Percentiles rank a stretch among this genome's conserved stretches.
Conservation (phyloP, 2,888 invertebrate genomes). For the Plebejus anna region DNA sequence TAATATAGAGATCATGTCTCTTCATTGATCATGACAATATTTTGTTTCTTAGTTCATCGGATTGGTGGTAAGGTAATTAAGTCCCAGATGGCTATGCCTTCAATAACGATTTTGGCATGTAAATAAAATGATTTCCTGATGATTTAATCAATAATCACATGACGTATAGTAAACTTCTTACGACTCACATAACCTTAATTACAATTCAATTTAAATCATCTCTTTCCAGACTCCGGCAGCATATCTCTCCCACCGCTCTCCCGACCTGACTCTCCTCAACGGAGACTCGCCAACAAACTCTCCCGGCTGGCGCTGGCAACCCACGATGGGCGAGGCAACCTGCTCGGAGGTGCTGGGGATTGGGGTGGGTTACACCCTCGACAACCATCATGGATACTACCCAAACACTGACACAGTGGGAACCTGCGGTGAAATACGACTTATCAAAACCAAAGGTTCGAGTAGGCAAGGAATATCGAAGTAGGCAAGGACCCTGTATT, state of each 20-base stretch:
- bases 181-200: too few relatives aligned
- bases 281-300: constrained; percentile 90
- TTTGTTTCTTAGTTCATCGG: too few relatives aligned
- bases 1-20: too few relatives aligned
- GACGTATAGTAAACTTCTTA: too few relatives aligned
- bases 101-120: too few relatives aligned
- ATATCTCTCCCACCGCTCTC: constrained; percentile 70
- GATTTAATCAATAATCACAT: too few relatives aligned
- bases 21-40: too few relatives aligned
- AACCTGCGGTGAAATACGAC: neutral
- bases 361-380: constrained; percentile 63
- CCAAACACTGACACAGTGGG: constrained; percentile 53
- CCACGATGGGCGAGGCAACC: constrained; percentile 92
- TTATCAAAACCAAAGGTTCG: neutral
- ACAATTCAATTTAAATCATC: neutral
- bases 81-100: too few relatives aligned
- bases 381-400: constrained; percentile 66
- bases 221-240: constrained; percentile 62
- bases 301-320: constrained; percentile 92
- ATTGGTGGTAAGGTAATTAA: too few relatives aligned
- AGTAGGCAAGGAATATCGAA: neutral
- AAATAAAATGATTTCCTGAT: too few relatives aligned
- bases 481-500: too few relatives aligned
- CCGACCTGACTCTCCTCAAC: constrained; percentile 78
- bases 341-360: constrained; percentile 93